Percentiles rank a stretch among this genome's conserved stretches.
Evolutionary conservation across 37 sponge, comb jelly and placozoan genomes (phyloP).

Genomic region (Diacarnus erythraeanus): DNA sequence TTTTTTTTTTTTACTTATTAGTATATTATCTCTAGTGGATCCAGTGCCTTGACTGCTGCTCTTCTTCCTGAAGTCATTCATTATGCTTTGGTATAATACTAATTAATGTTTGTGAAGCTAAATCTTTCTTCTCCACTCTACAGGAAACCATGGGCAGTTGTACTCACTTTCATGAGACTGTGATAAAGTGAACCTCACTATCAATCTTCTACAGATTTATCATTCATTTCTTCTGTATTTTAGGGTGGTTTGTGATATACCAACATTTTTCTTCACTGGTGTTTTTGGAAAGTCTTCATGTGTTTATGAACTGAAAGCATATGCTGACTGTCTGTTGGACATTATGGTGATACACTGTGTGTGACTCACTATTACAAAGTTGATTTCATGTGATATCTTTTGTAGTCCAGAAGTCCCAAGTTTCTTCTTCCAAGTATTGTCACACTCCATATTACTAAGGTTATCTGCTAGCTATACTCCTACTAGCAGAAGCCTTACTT

Average conservation of each 20-base stretch:
- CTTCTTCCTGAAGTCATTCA: background rate
- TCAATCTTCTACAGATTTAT: background rate
- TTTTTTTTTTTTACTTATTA: no score
- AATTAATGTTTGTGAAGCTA: background rate
- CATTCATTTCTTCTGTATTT: background rate
- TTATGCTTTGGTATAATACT: background rate
- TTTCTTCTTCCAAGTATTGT: background rate
- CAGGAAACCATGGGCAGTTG: background rate
- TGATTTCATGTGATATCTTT: no score
- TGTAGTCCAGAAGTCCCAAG: background rate
- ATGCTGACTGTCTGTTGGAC: background rate
- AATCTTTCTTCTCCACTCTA: background rate
- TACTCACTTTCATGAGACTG: background rate
- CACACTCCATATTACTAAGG: constrained; percentile 2
- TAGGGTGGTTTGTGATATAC: background rate
- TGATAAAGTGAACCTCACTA: background rate
- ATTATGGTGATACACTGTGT: no score
- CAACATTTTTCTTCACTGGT: background rate
- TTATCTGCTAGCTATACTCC: no score
- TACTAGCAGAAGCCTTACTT: no score
- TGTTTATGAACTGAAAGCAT: background rate
- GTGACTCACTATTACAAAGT: no score
- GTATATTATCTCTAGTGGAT: background rate
- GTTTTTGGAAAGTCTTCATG: background rate
- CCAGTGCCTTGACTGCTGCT: background rate